Conservation (phyloP, 2,888 invertebrate genomes). For the Automeris io region DNA sequence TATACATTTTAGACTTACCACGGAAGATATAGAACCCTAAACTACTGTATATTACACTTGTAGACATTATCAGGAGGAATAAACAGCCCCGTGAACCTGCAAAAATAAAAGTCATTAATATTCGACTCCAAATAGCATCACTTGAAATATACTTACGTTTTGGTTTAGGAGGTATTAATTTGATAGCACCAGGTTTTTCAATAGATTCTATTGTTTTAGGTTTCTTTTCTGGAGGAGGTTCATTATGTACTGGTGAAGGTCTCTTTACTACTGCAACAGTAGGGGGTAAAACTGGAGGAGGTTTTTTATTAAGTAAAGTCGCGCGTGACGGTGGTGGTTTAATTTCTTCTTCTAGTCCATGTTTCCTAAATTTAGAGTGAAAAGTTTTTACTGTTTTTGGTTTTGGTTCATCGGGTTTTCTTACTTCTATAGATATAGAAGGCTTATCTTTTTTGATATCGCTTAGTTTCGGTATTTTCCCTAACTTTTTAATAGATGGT, state of each 20-base stretch:
- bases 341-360: constrained; percentile 91
- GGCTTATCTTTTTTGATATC: constrained; percentile 80
- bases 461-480: constrained; percentile 87
- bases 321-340: constrained; percentile 90
- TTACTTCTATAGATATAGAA: constrained; percentile 88
- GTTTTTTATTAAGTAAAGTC: constrained; percentile 76
- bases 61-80: constrained; percentile 25
- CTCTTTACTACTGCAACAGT: constrained; percentile 62
- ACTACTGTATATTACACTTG: constrained; percentile 36
- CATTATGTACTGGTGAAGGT: constrained; percentile 67
- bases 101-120: constrained; percentile 62
- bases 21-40: constrained; percentile 45
- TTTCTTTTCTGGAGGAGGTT: constrained; percentile 85
- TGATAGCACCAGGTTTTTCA: constrained; percentile 88
- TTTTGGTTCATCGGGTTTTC: constrained; percentile 83
- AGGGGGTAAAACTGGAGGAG: constrained; percentile 65
- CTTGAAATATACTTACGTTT: constrained; percentile 87
- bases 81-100: constrained; percentile 46
- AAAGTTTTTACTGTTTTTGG: constrained; percentile 95
- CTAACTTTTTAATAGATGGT: constrained; percentile 83
- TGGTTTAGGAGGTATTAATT: constrained; percentile 91
- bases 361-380: constrained; percentile 93
- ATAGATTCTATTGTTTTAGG: constrained; percentile 78
- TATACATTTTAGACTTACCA: constrained; percentile 75
- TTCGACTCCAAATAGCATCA: constrained; percentile 18